Evolutionary conservation across 1,140 invertebrate species (phyloP), one percentile per base, ranked within the genome.

Genomic region (Nylanderia fulva): DNA sequence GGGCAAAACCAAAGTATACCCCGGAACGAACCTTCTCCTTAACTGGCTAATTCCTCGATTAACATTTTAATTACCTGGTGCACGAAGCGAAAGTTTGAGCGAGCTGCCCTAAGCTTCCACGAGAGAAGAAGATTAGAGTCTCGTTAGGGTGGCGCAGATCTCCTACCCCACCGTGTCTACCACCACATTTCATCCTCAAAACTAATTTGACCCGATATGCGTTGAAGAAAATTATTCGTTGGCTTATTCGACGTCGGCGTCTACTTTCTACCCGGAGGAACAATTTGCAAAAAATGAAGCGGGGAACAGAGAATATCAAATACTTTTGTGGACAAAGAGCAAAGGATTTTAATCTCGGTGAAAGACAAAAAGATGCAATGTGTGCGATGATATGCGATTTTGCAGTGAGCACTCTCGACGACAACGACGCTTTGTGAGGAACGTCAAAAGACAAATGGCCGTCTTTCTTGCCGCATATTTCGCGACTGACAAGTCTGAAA

Each of bases 101-200:
- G 63, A 61, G 66, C 56, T 56, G 58, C 33, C 68, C 61, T 72
- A 76, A 63, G 79, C 69, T 80, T 86, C 64, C 77, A 87, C 84
- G 86, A 83, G 64, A 74, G 64, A 87, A 85, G 88, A 85, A 87
- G 86, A 89, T 89, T 89, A 89, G 86, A 82, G 66, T 84, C 83
- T 89, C 88, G 86, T 89, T 87, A 85, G 83, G 68, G 60, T 54
- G 68, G 66, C n/a, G 36, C 77, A 36, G 69, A 27, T 45, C 15
- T 13, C 27, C 27, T 27, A 11, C 52, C 58, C 52, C n/a, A 9
- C 33, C 33, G 9, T 45, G 58, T 63, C 74, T 88, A 84, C 52
- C 48, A 42, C 58, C 64, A 27, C 48, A 36, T 88, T 89, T 87
- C 85, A 90, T 85, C 75, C 75, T 33, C 60, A 21, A 21, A 61